Evolutionary conservation across 2,888 invertebrate species (phyloP).

Genomic region (Helicoverpa assulta): DNA sequence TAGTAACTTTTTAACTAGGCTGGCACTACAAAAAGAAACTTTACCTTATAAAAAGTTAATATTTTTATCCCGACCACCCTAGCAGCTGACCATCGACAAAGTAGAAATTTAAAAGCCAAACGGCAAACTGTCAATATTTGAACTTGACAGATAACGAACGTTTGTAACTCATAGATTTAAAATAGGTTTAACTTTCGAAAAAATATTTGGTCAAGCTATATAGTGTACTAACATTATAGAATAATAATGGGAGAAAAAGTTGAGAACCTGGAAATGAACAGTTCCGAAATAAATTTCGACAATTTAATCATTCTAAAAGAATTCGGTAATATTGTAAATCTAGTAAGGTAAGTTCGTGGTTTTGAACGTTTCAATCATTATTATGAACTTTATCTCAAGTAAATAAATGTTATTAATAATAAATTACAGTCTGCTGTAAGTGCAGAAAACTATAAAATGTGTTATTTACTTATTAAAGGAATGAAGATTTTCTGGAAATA

Average conservation of each 20-base stretch:
- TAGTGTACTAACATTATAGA: slow-evolving; percentile 44
- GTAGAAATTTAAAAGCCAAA: background rate
- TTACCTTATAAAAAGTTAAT: background rate
- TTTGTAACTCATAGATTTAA: background rate
- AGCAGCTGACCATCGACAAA: background rate
- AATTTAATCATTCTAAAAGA: slow-evolving; percentile 84
- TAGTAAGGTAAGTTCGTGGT: slow-evolving; percentile 75
- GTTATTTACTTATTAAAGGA: slow-evolving; percentile 67
- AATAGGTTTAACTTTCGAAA: slow-evolving; percentile 15
- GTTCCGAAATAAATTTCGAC: slow-evolving; percentile 78
- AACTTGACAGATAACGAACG: background rate
- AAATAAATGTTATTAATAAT: background rate
- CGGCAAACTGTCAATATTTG: background rate
- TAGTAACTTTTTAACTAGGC: too few species aligned
- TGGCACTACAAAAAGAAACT: too few species aligned
- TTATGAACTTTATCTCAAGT: background rate
- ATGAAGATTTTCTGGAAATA: slow-evolving; percentile 85
- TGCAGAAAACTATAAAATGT: too few species aligned
- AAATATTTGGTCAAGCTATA: slow-evolving; percentile 5
- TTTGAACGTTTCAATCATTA: background rate
- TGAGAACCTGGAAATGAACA: slow-evolving; percentile 74
- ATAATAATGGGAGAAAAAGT: slow-evolving; percentile 74
- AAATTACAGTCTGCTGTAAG: too few species aligned
- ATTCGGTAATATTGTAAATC: slow-evolving; percentile 82
- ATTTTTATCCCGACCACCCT: background rate